Conservation (phyloP, 2,113 vertebrate genomes). For the Isichthys henryi region DNA sequence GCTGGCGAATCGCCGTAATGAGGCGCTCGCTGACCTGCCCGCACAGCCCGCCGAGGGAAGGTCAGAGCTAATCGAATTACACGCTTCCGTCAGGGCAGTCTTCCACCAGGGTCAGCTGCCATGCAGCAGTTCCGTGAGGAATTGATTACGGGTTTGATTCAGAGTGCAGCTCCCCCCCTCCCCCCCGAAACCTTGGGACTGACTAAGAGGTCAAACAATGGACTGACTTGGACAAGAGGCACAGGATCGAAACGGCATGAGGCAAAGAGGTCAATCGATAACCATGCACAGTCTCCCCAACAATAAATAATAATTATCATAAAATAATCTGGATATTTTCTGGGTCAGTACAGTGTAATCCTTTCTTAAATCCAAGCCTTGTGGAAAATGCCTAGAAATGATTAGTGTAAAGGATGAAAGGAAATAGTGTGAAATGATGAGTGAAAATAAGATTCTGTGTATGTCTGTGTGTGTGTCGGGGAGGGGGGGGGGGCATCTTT, state of each 20-base stretch:
- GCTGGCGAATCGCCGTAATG: neutral
- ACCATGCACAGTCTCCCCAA: neutral
- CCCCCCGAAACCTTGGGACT: neutral
- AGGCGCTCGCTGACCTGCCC: neutral
- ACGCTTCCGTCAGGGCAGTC: constrained; percentile 24
- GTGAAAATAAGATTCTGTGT: neutral
- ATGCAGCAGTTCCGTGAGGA: constrained; percentile 5
- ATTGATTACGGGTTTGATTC: constrained; percentile 34
- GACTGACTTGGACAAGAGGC: neutral
- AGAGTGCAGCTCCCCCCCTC: neutral
- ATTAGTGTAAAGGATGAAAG: neutral
- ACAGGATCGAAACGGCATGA: neutral
- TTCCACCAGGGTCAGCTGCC: constrained; percentile 18
- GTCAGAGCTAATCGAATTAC: constrained; percentile 30
- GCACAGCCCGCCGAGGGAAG: constrained; percentile 1
- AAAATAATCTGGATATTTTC: neutral
- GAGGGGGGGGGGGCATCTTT: neutral
- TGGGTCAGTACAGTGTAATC: neutral
- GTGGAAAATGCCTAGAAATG: neutral
- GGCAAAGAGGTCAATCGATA: neutral
- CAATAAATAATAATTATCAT: neutral
- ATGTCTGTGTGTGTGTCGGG: neutral
- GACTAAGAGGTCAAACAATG: neutral
- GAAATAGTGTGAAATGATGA: neutral
- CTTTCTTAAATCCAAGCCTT: neutral